Percentiles rank a stretch among this genome's conserved stretches.
phyloP scores from a whole-genome alignment of 2,113 vertebrate species.

The Protobothrops flavoviridis region DNA sequence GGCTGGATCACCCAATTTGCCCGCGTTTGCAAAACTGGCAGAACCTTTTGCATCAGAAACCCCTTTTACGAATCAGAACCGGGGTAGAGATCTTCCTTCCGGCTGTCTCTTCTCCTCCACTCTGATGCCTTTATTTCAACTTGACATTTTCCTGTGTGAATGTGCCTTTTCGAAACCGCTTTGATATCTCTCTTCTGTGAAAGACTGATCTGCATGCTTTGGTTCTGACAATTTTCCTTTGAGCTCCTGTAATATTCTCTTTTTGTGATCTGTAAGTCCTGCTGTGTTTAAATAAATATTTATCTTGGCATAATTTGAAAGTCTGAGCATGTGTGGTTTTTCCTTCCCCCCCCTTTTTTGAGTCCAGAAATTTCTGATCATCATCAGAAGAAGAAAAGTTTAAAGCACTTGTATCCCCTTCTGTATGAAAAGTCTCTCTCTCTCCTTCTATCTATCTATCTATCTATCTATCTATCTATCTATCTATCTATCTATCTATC shows the following conservation, averaged over 20 bases:
- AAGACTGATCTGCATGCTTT: constrained; percentile 79
- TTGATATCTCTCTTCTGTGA: constrained; percentile 75
- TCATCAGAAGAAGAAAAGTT: constrained; percentile 30
- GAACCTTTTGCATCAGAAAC: constrained; percentile 68
- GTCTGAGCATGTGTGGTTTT: constrained; percentile 84
- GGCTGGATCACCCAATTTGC: constrained; percentile 75
- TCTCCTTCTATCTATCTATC: not conserved
- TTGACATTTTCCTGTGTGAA: constrained; percentile 88
- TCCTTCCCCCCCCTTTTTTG: constrained; percentile 41
- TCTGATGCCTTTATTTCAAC: constrained; percentile 73
- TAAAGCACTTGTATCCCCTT: constrained; percentile 58
- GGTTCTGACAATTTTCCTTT: constrained; percentile 67
- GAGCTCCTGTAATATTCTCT: constrained; percentile 88
- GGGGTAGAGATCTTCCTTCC: not conserved
- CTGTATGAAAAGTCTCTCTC: not conserved
- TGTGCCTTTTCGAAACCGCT: constrained; percentile 92
- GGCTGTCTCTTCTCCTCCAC: constrained; percentile 58
- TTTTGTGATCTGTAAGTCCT: constrained; percentile 92
- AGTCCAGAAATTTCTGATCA: constrained; percentile 48
- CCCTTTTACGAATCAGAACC: constrained; percentile 77
- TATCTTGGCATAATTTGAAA: constrained; percentile 94
- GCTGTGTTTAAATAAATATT: constrained; percentile 96
- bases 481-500: not conserved
- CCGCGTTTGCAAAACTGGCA: constrained; percentile 65
- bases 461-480: constrained; percentile 8